Conservation (phyloP, 2,113 vertebrate genomes). For the Eira barbara region DNA sequence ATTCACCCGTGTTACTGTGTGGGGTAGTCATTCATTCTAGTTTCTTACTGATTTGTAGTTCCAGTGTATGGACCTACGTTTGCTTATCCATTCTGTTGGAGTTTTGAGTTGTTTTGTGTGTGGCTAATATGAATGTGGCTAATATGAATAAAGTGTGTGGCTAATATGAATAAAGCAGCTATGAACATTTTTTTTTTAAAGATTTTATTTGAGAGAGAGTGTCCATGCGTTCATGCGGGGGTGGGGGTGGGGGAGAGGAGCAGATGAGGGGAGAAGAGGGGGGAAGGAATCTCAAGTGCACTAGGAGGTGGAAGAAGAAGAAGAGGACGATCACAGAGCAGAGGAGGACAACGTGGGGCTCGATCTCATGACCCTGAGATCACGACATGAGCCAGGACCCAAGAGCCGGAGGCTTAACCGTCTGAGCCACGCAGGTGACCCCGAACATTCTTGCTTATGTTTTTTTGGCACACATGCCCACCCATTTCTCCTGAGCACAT, state of each 20-base stretch:
- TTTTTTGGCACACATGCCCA: background rate
- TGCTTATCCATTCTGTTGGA: background rate
- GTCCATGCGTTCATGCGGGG: background rate
- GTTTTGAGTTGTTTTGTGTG: background rate
- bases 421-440: background rate
- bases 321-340: background rate
- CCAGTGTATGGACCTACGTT: background rate
- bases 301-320: background rate
- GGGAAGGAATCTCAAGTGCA: background rate
- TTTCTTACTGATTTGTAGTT: background rate
- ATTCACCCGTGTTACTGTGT: background rate
- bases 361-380: background rate
- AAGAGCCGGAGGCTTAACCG: background rate
- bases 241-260: background rate
- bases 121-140: background rate
- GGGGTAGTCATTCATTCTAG: background rate
- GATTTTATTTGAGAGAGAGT: background rate
- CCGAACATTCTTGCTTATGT: background rate
- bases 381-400: background rate
- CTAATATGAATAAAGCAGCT: slow-evolving; percentile 25
- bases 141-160: slow-evolving; percentile 8
- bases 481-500: background rate
- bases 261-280: background rate
- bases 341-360: background rate
- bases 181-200: background rate